phyloP scores from a whole-genome alignment of 37 sponge, comb jelly and placozoan species.

The Halisarca cf. caerulea region DNA sequence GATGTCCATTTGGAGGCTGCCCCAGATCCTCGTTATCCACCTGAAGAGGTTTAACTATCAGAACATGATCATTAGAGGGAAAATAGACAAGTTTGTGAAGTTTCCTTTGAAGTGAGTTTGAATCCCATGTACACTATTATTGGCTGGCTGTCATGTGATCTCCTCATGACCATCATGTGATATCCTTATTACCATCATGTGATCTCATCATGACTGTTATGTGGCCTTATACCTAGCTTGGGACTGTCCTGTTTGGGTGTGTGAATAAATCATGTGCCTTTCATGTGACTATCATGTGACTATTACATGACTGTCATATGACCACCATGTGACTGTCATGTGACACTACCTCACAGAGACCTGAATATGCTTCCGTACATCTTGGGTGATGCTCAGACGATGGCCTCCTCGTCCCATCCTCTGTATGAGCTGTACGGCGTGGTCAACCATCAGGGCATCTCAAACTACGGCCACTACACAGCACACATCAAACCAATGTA shows the following conservation, averaged over 20 bases:
- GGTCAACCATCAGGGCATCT: conserved; percentile 72
- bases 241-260: too few relatives aligned
- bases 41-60: conserved; percentile 88
- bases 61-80: conserved; percentile 55
- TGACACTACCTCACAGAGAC: conserved; percentile 27
- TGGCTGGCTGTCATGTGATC: too few relatives aligned
- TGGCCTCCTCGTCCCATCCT: background rate
- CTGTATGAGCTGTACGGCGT: conserved; percentile 73
- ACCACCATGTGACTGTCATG: background rate
- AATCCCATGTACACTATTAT: too few relatives aligned
- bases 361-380: conserved; percentile 74
- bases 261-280: too few relatives aligned
- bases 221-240: too few relatives aligned
- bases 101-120: conserved; percentile 70
- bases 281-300: background rate
- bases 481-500: conserved; percentile 33
- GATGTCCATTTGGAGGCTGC: conserved; percentile 88
- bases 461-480: conserved; percentile 66
- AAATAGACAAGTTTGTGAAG: conserved; percentile 68
- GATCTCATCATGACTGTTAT: too few relatives aligned
- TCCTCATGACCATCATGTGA: too few relatives aligned
- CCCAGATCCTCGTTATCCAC: conserved; percentile 83
- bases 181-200: too few relatives aligned
- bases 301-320: background rate
- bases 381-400: conserved; percentile 41